Base-by-base conservation (phyloP, 2,113 vertebrate genomes). In the Chelonoidis abingdonii region DNA sequence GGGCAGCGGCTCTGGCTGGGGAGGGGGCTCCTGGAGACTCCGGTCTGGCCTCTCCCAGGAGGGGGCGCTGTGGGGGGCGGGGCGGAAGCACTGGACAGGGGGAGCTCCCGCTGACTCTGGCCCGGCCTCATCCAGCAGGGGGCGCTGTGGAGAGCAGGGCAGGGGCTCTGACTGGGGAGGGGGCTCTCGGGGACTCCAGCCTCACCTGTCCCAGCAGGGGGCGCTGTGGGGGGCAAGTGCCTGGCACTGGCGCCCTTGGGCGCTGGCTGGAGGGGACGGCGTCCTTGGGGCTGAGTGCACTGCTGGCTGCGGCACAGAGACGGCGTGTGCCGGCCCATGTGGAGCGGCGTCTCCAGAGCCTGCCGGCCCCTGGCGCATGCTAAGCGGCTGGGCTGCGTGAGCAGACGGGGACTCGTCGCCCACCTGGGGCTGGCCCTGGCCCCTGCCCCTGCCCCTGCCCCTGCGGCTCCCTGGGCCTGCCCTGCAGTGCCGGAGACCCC, bases 131-230 rank as follows among this genome's bases (percentile, higher is more conserved):
- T 16, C 38, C 5, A 10, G n/a, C 41, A 12, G 35, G 65, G 6
- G 44, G 65, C 6, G 14, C 47, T 53, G 53, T 53, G 52, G 52
- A 17, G 52, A 1, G 16, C 6, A 17, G 29, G 38, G 53, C 69
- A 38, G 27, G 17, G 9, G 5, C 19, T 10, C 12, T 35, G 50
- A 22, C 22, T 35, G 22, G 53, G 24, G n/a, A n/a, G 17, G 52
- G 41, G 19, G 38, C 8, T 5, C 38, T 14, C 7, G 1, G 62
- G 1, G 11, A 16, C 24, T 38, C 38, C 38, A 56, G 52, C 79
- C 87, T 84, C 21, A 54, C 49, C 38, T 84, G 93, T 65, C 93
- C 92, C 96, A 97, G 95, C 96, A 96, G 95, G 92, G 96, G 95
- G 96, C 97, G 19, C 31, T 11, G 29, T 38, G 56, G 80, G 47